These are phyloP conservation scores for Lagorchestes hirsutus DNA, from an alignment of 2,797 vertebrate species.

Conservation along the genomic window DNA sequence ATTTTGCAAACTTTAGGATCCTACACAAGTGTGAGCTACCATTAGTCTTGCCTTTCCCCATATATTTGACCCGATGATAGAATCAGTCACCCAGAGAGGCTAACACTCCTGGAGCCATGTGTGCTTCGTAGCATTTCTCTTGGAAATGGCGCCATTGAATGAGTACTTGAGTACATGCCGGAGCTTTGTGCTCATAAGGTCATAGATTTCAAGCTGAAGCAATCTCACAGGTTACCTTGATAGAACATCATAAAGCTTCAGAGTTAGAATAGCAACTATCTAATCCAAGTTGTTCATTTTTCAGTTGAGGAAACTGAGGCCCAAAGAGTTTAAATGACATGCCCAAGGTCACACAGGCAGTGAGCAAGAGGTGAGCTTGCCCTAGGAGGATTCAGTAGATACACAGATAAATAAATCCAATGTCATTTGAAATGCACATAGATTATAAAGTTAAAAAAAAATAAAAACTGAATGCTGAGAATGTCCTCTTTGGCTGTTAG, in stretches of 20 bases:
- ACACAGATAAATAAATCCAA: neutral
- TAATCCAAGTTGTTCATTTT: neutral
- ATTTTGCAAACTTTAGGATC: neutral
- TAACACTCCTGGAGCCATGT: neutral
- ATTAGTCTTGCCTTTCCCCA: neutral
- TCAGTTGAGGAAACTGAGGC: neutral
- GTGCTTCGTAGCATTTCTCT: neutral
- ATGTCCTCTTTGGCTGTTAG: neutral
- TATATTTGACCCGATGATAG: neutral
- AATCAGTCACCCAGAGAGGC: neutral
- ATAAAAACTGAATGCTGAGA: neutral
- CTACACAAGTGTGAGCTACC: neutral
- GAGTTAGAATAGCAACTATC: neutral
- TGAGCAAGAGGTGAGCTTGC: neutral
- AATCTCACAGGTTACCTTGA: neutral
- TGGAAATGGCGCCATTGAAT: neutral
- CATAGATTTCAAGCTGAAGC: neutral
- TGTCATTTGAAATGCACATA: neutral
- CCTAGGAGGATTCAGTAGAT: neutral
- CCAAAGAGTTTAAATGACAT: neutral
- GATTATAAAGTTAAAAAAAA: neutral
- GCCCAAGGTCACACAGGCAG: neutral
- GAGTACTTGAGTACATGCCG: neutral
- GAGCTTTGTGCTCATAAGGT: neutral
- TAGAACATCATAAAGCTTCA: neutral